Evolutionary conservation across 1,140 invertebrate genomes (phyloP), one percentile per base, ranked within the genome.

Genomic region (Lucilia sericata): DNA sequence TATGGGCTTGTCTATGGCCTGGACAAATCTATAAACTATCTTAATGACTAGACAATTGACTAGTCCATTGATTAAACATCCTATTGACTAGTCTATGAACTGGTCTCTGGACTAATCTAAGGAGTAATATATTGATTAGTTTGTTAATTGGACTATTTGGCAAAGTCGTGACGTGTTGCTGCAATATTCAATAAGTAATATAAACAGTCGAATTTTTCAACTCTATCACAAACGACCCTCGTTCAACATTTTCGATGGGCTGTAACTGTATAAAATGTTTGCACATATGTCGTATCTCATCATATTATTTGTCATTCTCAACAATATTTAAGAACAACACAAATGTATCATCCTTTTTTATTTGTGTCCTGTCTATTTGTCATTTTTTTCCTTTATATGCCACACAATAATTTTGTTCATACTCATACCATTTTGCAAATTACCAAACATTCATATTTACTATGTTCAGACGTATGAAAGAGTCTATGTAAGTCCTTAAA

Each of bases 281-380:
- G 88, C 89, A 90, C 89, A 90, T 90, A 90, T 90, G 89, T 90
- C 89, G 89, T 88, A 89, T 90, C 89, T 90, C 89, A 90, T 90
- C 89, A 88, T 88, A 90, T 89, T 88, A 90, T 90, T 90, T 89
- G 87, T 88, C 88, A 88, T 84, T 76, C 30, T 65, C 47, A 55
- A 81, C 36, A 34, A 81, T 84, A 80, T 17, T 47, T 2, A 13
- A 47, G 2, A 51, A 19, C 82, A 30, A 49, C 51, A 60, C 51
- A 70, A 70, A 5, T 19, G 17, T 21, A 70, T 21, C 60, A 70
- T 70, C 60, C 60, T 70, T 70, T 30, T 60, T 70, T 70, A 70
- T 70, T 19, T 70, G 19, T 70, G n/a, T 21, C n/a, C 60, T 70
- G 60, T 70, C 60, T 70, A 10, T 17, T n/a, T 60, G 51, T 60